Base-by-base conservation (phyloP, 2,113 vertebrate species). In the Bos taurus region DNA sequence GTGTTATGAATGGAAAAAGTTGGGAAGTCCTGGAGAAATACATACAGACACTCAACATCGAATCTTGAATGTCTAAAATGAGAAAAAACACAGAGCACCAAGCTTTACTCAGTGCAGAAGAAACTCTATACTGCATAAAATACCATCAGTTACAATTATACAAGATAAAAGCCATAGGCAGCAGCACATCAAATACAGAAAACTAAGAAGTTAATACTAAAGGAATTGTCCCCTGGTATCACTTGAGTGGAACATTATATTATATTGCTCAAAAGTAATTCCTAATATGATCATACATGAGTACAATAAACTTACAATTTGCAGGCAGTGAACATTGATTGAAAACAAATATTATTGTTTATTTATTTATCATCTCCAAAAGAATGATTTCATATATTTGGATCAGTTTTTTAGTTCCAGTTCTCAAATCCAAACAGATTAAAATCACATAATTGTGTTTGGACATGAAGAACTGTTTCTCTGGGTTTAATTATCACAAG, bases 341-440 rank as follows among this genome's bases (percentile, higher is more conserved):
- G 19, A 87, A 40, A 94, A 96, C 56, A 60, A 97, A 71, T 46
- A 91, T 74, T 90, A 40, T 46, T 80, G 4, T 71, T 87, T 92
- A 28, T 91, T 84, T 71, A 52, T 50, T 88, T 85, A 67, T 86
- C n/a, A 88, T 48, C 21, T 95, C 17, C 26, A 88, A 89, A 96
- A 92, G 60, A 95, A 91, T 64, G 90, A 90, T 46, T 91, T 91
- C n/a, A 84, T 25, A 67, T 74, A 81, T 56, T 92, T 90, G 16
- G 2, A 88, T 88, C 26, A 9, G 9, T 16, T 94, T 91, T 95
- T 90, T 48, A 88, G 30, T 62, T 92, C 30, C 16, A 85, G 2
- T 94, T 88, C 81, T 92, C 94, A 91, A 50, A 87, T 87, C 60
- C 84, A 92, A 89, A 87, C 46, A 89, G n/a, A 88, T 88, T 87